These are phyloP conservation scores for Brachionus rotundiformis DNA, from an alignment of 1,140 invertebrate species.

Conservation along the genomic window DNA sequence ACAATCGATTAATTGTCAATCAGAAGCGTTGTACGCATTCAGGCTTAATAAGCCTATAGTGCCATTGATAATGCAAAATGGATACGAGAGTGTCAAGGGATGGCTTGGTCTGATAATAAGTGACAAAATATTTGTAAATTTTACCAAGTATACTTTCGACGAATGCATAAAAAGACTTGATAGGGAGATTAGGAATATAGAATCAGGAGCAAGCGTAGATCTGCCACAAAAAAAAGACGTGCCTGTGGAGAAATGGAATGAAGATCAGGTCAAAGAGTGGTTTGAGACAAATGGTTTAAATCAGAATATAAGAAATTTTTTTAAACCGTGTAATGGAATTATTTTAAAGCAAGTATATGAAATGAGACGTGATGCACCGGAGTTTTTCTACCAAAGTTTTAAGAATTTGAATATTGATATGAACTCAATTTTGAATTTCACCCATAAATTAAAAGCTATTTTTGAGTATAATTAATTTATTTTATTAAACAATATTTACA, in stretches of 20 bases:
- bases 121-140: constrained; percentile 58
- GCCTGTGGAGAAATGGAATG: constrained; percentile 12
- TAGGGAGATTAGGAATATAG: not conserved
- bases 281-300: constrained; percentile 9
- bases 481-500: not conserved
- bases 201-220: not conserved
- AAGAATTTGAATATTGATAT: not conserved
- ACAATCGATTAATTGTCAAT: constrained; percentile 59
- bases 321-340: not conserved
- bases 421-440: constrained; percentile 37
- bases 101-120: constrained; percentile 61
- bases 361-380: constrained; percentile 43
- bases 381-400: constrained; percentile 42
- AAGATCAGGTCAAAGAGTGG: constrained; percentile 26
- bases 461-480: not conserved
- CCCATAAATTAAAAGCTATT: constrained; percentile 1
- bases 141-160: constrained; percentile 21
- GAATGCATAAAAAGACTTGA: constrained; percentile 3
- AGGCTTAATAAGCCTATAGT: constrained; percentile 57
- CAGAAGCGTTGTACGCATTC: constrained; percentile 61
- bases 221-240: not conserved
- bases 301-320: not conserved
- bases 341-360: constrained; percentile 35
- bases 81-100: constrained; percentile 57
- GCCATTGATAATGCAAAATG: constrained; percentile 57